Evolutionary conservation across 2,797 vertebrate genomes (phyloP).

Genomic region (Coccyzus lansbergi): DNA sequence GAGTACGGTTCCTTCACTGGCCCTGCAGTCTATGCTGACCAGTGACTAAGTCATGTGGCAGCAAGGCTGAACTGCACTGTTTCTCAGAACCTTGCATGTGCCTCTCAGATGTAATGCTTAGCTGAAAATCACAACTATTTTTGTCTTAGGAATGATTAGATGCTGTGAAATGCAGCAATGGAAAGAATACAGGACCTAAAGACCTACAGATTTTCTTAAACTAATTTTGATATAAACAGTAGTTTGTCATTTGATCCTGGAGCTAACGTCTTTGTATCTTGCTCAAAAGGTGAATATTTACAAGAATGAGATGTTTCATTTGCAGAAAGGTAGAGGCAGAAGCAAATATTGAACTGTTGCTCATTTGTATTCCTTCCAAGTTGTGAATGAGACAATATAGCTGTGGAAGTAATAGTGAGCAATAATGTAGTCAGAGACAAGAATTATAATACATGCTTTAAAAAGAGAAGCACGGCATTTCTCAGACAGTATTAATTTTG

Average conservation of each 20-base stretch:
- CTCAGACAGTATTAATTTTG: neutral
- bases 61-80: neutral
- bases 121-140: neutral
- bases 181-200: neutral
- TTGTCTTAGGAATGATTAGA: neutral
- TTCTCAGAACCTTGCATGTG: neutral
- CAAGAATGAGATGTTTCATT: neutral
- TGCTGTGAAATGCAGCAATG: neutral
- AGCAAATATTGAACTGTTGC: neutral
- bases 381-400: neutral
- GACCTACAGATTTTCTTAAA: neutral
- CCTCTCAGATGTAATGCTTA: neutral
- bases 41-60: neutral
- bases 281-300: neutral
- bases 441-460: neutral
- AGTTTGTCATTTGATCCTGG: neutral
- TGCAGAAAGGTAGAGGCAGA: neutral
- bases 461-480: neutral
- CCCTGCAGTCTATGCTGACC: neutral
- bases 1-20: neutral
- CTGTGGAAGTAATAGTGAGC: neutral
- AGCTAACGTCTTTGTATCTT: neutral
- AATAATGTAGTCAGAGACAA: neutral
- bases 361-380: neutral
- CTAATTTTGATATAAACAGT: neutral